Base-by-base conservation (phyloP, 1,140 invertebrate species). In the Lasioglossum albipes region DNA sequence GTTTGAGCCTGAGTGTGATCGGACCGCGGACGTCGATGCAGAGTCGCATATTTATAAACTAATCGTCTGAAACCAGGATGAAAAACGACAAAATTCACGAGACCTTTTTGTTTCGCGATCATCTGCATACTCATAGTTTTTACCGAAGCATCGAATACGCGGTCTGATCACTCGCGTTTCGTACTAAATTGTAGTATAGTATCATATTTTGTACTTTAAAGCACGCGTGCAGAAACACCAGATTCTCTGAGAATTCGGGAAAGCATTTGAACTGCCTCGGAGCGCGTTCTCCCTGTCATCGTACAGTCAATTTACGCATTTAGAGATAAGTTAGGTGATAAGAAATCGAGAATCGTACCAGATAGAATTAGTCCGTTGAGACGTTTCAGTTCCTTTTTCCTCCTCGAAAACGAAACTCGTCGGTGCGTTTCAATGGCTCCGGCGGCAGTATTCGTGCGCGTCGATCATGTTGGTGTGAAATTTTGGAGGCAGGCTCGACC, bases 261-360 rank as follows among this genome's bases (percentile, higher is more conserved):
- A 59, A 20, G 20, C 5, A 36, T 62, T 76, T 79, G 59, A 59
- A 74, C 77, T 79, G 77, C 41, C 71, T 74, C 77, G 66, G 42
- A 49, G 0, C 22, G 49, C 20, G 13, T 6, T 57, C 20, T 41
- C 31, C 31, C 16, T 57, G 18, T 73, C 64, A 65, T 20, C 27
- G 31, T 45, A 10, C 52, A 45, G 49, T 67, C 22, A 65, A 57
- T 75, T 66, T 7, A 45, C 66, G 57, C 18, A n/a, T 22, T n/a
- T 62, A 77, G n/a, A 5, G 12, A 45, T 52, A 64, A 10, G 31
- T 41, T 64, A 64, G 62, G 27, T n/a, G 2, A 64, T 74, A 67
- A 41, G 52, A 2, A 45, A 74, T 31, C 10, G 36, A 45, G n/a
- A 49, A 74, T 74, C 20, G 54, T 31, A 22, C 9, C 41, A n/a